Percentiles rank a stretch among this genome's conserved stretches.
Evolutionary conservation across 1,140 invertebrate genomes (phyloP).

Genomic region (Drosophila ambigua): DNA sequence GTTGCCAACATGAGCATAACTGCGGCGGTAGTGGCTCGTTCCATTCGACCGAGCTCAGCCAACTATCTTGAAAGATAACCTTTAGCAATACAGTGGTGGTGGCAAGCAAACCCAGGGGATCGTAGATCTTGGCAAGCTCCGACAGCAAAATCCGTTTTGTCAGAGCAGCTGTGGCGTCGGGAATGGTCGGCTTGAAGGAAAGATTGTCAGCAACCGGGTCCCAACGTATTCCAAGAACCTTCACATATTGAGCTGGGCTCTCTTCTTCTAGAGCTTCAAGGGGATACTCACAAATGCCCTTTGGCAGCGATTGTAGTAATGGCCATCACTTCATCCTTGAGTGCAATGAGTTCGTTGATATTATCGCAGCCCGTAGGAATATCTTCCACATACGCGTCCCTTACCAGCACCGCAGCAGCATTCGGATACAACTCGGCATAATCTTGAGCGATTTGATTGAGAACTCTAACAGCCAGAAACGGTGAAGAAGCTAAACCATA

Average conservation of each 20-base stretch:
- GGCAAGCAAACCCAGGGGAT: conserved; percentile 4
- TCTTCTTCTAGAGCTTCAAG: no score
- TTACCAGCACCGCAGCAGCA: no score
- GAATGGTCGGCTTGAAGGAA: no score
- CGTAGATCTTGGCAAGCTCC: conserved; percentile 9
- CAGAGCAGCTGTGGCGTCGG: no score
- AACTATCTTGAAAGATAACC: conserved; percentile 14
- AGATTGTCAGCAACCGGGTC: no score
- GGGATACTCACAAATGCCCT: conserved; percentile 1
- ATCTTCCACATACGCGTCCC: no score
- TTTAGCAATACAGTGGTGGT: conserved; percentile 7
- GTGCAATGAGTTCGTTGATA: no score
- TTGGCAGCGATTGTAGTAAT: background rate
- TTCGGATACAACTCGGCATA: no score
- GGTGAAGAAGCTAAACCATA: conserved; percentile 3
- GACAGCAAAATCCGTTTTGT: background rate
- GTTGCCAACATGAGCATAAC: background rate
- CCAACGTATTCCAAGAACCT: no score
- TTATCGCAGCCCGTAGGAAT: no score
- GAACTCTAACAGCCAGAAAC: background rate
- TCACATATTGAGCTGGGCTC: no score
- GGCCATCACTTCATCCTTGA: no score
- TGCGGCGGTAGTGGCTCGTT: background rate
- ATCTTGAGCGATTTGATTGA: conserved; percentile 1
- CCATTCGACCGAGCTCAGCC: conserved; percentile 4